Percentiles rank a stretch among this genome's conserved stretches.
Evolutionary conservation across 1,140 invertebrate genomes (phyloP).

Genomic region (Drosophila prosaltans): DNA sequence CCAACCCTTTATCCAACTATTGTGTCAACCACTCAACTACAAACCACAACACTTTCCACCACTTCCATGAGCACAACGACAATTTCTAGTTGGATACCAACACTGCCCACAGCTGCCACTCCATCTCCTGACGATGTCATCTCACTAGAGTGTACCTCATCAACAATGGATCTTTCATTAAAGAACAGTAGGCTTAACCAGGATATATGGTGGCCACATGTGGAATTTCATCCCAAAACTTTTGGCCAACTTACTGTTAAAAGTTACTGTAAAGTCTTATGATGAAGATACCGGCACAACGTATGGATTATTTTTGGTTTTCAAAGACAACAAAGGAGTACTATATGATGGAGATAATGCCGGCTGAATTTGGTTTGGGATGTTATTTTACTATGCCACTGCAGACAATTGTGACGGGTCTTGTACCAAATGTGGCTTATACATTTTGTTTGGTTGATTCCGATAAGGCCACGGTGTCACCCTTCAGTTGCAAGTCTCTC

Average conservation of each 20-base stretch:
- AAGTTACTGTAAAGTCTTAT: conserved; percentile 28
- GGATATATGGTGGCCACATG: conserved; percentile 28
- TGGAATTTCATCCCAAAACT: conserved; percentile 27
- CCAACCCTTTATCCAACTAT: neutral
- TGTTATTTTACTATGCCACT: conserved; percentile 53
- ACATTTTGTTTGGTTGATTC: conserved; percentile 71
- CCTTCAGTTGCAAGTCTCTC: conserved; percentile 70
- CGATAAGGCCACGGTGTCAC: conserved; percentile 53
- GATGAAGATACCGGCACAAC: conserved; percentile 19
- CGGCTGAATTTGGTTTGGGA: conserved; percentile 54
- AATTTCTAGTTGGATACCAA: conserved; percentile 7
- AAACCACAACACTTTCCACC: neutral
- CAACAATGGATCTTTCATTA: neutral
- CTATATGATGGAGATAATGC: conserved; percentile 52
- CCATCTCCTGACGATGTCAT: conserved; percentile 23
- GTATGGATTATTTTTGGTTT: conserved; percentile 63
- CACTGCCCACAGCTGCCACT: conserved; percentile 25
- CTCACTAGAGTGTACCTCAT: conserved; percentile 17
- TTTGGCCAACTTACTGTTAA: conserved; percentile 32
- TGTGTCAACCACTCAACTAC: neutral
- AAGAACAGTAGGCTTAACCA: neutral
- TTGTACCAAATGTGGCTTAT: conserved; percentile 64
- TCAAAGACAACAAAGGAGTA: conserved; percentile 56
- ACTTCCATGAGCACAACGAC: conserved; percentile 3
- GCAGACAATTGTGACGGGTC: conserved; percentile 37